These are phyloP conservation scores for Galendromus occidentalis DNA, from an alignment of 1,140 invertebrate genomes.

Conservation along the genomic window DNA sequence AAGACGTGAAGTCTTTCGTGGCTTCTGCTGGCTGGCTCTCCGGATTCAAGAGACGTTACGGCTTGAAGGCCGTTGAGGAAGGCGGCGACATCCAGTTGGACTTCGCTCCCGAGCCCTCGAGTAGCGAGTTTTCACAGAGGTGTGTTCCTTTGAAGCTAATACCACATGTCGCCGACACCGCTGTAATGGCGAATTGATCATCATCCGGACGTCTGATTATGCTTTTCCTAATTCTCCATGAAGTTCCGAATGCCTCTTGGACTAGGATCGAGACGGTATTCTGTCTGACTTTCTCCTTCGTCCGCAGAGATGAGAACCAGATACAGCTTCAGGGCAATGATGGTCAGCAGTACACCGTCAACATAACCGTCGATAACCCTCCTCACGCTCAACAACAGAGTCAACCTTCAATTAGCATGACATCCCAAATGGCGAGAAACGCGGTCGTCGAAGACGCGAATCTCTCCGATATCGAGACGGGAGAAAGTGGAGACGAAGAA, in stretches of 20 bases:
- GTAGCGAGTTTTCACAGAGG: too few species aligned
- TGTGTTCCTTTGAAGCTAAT: too few species aligned
- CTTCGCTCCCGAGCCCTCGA: background rate
- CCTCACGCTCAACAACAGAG: background rate
- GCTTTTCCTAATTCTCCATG: too few species aligned
- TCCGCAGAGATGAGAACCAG: background rate
- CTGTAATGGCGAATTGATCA: too few species aligned
- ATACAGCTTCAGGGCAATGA: constrained; percentile 5
- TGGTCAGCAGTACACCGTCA: background rate
- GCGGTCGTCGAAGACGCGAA: background rate
- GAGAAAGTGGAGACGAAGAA: background rate
- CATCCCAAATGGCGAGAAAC: too few species aligned
- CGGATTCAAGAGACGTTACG: background rate
- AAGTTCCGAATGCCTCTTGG: too few species aligned
- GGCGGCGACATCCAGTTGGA: background rate
- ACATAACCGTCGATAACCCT: background rate
- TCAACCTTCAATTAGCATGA: too few species aligned
- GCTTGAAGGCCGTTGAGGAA: background rate
- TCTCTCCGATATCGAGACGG: background rate
- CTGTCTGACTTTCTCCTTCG: too few species aligned
- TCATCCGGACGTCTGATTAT: too few species aligned
- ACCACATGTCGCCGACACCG: too few species aligned
- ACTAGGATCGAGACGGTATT: too few species aligned
- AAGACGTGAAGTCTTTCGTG: constrained; percentile 1
- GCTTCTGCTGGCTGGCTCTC: background rate